Evolutionary conservation across 2,797 vertebrate species (phyloP).

Genomic region (Enteromius trimaculatus): DNA sequence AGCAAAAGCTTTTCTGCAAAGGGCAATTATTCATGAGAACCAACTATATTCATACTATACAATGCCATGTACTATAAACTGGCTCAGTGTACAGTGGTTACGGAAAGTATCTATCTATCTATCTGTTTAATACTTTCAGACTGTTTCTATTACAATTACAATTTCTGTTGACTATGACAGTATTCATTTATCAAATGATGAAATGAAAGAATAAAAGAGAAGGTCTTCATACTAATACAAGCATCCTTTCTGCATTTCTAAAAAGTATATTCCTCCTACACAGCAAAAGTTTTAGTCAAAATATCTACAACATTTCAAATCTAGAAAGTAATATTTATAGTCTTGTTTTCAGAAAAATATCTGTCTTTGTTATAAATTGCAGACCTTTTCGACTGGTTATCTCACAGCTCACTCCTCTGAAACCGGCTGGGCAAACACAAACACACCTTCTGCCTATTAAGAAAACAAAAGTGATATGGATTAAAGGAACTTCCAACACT

Average conservation of each 20-base stretch:
- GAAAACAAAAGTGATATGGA: not conserved
- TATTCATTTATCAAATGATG: not conserved
- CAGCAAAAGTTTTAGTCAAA: no score
- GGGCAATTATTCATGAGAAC: not conserved
- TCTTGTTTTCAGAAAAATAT: no score
- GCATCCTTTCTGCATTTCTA: not conserved
- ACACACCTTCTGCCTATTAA: constrained; percentile 82
- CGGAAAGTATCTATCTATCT: no score
- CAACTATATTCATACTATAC: not conserved
- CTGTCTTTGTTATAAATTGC: not conserved
- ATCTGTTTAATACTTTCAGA: not conserved
- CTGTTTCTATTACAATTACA: not conserved
- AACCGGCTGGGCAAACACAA: constrained; percentile 89
- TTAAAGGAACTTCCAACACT: not conserved
- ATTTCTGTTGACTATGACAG: not conserved
- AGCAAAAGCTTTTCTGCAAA: not conserved
- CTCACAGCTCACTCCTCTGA: constrained; percentile 85
- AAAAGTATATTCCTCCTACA: not conserved
- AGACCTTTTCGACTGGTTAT: constrained; percentile 69
- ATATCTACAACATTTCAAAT: no score
- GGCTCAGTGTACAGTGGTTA: not conserved
- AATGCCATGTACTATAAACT: not conserved
- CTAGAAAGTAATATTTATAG: no score
- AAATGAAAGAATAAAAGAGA: not conserved
- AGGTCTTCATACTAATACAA: not conserved